A percentile compares a stretch with the other conserved stretches of the same genome.
Conservation (phyloP, 2,797 vertebrate species). For the Girardinus metallicus region DNA sequence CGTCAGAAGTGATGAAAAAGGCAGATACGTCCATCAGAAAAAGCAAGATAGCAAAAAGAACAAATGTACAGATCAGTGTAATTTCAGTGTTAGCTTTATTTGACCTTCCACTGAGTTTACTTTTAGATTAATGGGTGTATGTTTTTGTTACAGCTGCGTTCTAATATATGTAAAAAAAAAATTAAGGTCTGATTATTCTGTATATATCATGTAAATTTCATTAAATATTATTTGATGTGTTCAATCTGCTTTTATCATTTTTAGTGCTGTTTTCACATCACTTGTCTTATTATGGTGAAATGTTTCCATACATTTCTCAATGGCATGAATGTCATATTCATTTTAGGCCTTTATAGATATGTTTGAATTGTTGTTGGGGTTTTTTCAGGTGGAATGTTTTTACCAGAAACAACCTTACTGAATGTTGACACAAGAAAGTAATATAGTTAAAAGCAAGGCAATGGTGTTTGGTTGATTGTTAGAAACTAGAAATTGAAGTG, state of each 20-base stretch:
- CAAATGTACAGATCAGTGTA: slow-evolving; percentile 66
- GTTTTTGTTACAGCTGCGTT: slow-evolving; percentile 83
- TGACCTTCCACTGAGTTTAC: slow-evolving; percentile 49
- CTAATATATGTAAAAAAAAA: slow-evolving; percentile 87
- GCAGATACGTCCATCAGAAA: slow-evolving; percentile 30
- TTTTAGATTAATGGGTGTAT: slow-evolving; percentile 70
- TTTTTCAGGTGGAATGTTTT: background rate
- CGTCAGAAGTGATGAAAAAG: slow-evolving; percentile 58
- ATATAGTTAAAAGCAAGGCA: background rate
- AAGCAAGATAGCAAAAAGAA: slow-evolving; percentile 26
- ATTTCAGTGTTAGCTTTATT: slow-evolving; percentile 67
- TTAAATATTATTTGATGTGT: slow-evolving; percentile 82
- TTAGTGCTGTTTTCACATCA: background rate
- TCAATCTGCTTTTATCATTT: slow-evolving; percentile 13
- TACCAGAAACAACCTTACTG: background rate
- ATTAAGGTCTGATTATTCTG: slow-evolving; percentile 88
- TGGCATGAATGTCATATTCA: too few relatives aligned
- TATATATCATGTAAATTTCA: slow-evolving; percentile 89
- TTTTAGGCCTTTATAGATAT: background rate
- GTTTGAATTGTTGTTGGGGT: background rate
- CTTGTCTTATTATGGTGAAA: background rate
- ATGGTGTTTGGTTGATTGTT: background rate
- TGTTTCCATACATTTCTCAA: background rate
- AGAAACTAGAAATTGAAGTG: background rate
- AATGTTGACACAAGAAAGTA: background rate